Conservation (phyloP, 2,113 vertebrate species). For the Coregonus clupeaformis region DNA sequence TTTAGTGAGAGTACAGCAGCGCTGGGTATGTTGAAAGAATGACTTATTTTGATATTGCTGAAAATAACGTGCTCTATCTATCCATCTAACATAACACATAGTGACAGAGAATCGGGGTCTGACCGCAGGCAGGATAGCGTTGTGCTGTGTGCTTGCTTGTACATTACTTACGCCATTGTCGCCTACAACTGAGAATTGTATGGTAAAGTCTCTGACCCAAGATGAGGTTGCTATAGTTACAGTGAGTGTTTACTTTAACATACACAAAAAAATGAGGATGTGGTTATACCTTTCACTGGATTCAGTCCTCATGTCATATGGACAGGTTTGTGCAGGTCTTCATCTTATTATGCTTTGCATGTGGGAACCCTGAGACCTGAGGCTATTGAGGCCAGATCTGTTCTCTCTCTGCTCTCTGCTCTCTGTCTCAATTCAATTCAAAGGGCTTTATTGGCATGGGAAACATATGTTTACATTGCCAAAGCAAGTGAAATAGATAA, state of each 20-base stretch:
- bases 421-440: neutral
- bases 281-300: neutral
- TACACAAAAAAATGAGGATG: neutral
- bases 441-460: neutral
- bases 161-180: neutral
- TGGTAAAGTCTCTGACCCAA: neutral
- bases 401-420: neutral
- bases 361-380: neutral
- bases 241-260: neutral
- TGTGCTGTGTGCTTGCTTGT: neutral
- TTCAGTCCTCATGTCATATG: neutral
- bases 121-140: neutral
- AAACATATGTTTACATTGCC: too few relatives aligned
- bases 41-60: conserved; percentile 21
- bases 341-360: conserved; percentile 3
- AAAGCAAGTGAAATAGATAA: too few relatives aligned
- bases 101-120: neutral
- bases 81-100: neutral
- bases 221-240: neutral
- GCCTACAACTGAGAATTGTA: neutral
- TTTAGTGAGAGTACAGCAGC: conserved; percentile 15
- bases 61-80: neutral
- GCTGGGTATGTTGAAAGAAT: conserved; percentile 43
- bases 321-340: neutral
- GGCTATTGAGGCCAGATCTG: neutral